Evolutionary conservation across 2,888 invertebrate genomes (phyloP).

Genomic region (Camptogramma bilineatum): DNA sequence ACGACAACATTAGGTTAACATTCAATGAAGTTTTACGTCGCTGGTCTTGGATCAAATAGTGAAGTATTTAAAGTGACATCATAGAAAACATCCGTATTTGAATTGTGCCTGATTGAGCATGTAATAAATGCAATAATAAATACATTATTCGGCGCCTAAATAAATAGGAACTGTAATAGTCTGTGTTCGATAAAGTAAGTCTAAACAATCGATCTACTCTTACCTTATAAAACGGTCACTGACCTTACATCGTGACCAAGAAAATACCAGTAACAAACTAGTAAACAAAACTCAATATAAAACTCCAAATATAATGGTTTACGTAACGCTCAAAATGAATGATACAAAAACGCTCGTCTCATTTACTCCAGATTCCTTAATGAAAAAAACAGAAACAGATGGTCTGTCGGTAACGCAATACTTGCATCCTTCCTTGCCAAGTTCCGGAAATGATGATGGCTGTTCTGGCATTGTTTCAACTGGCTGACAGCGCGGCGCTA

Average conservation of each 20-base stretch:
- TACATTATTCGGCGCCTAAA: not conserved
- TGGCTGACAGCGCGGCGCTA: conserved; percentile 56
- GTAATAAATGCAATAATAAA: not conserved
- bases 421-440: conserved; percentile 46
- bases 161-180: not conserved
- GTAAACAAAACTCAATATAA: not conserved
- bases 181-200: not conserved
- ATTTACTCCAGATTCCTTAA: not conserved
- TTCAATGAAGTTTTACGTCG: not conserved
- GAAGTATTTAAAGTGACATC: not conserved
- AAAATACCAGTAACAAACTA: not conserved
- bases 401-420: conserved; percentile 17
- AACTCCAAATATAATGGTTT: not conserved
- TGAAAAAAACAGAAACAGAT: not conserved
- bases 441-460: conserved; percentile 53
- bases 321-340: not conserved
- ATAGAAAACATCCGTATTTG: not conserved
- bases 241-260: not conserved
- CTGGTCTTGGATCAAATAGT: conserved; percentile 7
- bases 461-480: conserved; percentile 61
- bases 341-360: not conserved
- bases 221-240: no score
- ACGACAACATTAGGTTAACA: not conserved
- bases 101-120: not conserved
- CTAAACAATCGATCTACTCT: not conserved